Percentiles rank a stretch among this genome's conserved stretches.
Conservation (phyloP, 2,888 invertebrate species). For the Drosophila siamana region DNA sequence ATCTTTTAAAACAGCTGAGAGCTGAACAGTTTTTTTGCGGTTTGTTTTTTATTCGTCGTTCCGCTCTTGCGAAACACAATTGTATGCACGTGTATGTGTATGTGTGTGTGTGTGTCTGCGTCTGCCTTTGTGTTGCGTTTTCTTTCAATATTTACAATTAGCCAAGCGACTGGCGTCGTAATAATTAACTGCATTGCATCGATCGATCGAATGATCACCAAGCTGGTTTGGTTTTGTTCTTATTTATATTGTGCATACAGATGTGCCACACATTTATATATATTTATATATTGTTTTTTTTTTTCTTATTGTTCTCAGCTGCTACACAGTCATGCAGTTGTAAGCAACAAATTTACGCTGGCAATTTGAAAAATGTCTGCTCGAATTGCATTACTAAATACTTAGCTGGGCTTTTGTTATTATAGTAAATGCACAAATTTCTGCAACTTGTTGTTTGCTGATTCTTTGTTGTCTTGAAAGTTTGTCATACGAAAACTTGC, state of each 20-base stretch:
- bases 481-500: background rate
- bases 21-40: conserved; percentile 14
- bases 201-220: conserved; percentile 26
- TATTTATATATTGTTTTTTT: background rate
- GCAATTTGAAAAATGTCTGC: background rate
- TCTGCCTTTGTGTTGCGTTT: conserved; percentile 7
- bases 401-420: background rate
- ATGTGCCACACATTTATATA: background rate
- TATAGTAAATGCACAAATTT: no score
- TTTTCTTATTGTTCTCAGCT: conserved; percentile 2
- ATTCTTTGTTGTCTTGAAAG: no score
- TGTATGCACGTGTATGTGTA: background rate
- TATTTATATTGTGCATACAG: background rate
- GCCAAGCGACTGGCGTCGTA: conserved; percentile 22
- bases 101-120: background rate
- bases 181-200: conserved; percentile 1
- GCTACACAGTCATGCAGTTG: background rate
- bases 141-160: conserved; percentile 15
- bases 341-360: no score
- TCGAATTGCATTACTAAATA: background rate
- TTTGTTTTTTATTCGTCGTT: conserved; percentile 3
- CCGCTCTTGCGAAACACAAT: background rate
- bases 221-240: conserved; percentile 4
- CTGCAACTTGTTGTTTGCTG: background rate
- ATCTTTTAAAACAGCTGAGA: conserved; percentile 38